Conservation (phyloP, 2,888 invertebrate genomes). For the Panorpa germanica region DNA sequence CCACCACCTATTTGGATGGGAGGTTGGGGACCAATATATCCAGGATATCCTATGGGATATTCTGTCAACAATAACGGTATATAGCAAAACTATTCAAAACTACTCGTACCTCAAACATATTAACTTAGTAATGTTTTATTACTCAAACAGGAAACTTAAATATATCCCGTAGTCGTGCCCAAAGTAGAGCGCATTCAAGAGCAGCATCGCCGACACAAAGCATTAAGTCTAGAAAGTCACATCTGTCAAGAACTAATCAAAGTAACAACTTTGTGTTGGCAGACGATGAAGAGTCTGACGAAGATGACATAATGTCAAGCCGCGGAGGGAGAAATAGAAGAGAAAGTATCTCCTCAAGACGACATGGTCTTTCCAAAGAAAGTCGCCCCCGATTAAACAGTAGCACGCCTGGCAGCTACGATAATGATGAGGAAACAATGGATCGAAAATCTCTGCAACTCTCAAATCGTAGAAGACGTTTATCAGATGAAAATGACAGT, state of each 20-base stretch:
- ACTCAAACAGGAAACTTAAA: conserved; percentile 12
- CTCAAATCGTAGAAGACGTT: conserved; percentile 13
- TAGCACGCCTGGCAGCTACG: conserved; percentile 11
- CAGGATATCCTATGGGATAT: conserved; percentile 9
- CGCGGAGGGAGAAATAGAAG: conserved; percentile 17
- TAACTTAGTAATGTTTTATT: background rate
- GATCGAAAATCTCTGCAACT: conserved; percentile 13
- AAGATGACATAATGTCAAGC: conserved; percentile 23
- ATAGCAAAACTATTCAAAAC: conserved; percentile 1
- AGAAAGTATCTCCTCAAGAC: conserved; percentile 15
- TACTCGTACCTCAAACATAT: background rate
- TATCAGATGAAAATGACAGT: conserved; percentile 10
- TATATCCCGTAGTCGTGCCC: conserved; percentile 27
- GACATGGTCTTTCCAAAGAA: conserved; percentile 5
- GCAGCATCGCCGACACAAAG: conserved; percentile 50
- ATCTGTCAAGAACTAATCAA: conserved; percentile 30
- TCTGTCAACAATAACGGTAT: background rate
- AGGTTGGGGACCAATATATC: conserved; percentile 18
- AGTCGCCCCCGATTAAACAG: conserved; percentile 16
- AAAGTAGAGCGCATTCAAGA: conserved; percentile 41
- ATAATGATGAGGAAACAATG: conserved; percentile 17
- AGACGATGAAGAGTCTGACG: conserved; percentile 43
- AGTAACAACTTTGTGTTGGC: conserved; percentile 25
- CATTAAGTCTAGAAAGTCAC: conserved; percentile 47
- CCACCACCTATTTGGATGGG: conserved; percentile 17